Evolutionary conservation across 2,888 invertebrate genomes (phyloP).

Genomic region (Bombylius discolor): DNA sequence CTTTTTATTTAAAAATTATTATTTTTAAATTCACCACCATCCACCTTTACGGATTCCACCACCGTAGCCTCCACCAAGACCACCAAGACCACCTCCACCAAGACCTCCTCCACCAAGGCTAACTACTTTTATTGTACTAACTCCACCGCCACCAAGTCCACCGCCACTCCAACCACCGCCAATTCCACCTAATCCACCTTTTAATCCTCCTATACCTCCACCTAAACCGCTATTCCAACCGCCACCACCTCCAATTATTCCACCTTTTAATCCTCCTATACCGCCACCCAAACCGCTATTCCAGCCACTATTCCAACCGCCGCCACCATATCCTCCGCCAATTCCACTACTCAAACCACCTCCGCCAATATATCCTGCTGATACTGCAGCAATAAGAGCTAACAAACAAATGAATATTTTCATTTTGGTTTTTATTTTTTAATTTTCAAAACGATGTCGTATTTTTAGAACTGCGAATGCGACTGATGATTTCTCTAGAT

Average conservation of each 20-base stretch:
- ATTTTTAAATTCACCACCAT: not conserved
- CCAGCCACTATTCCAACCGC: not conserved
- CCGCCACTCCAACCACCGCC: not conserved
- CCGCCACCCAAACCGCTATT: not conserved
- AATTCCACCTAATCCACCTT: not conserved
- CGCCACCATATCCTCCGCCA: not conserved
- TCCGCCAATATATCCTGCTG: slow-evolving; percentile 3
- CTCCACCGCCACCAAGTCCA: not conserved
- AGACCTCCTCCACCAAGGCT: not conserved
- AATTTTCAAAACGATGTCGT: not conserved
- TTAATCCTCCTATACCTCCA: not conserved
- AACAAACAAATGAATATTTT: slow-evolving; percentile 1
- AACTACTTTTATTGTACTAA: not conserved
- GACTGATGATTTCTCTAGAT: too few species aligned
- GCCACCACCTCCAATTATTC: not conserved
- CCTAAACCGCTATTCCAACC: not conserved
- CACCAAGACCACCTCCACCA: not conserved
- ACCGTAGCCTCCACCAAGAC: not conserved
- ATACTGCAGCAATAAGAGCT: not conserved
- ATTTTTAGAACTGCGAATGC: not conserved
- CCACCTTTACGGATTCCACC: not conserved
- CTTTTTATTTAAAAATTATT: not conserved
- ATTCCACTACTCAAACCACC: not conserved
- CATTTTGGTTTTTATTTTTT: not conserved
- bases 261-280: not conserved